Base-by-base conservation (phyloP, 2,888 invertebrate genomes). In the Nysson spinosus region DNA sequence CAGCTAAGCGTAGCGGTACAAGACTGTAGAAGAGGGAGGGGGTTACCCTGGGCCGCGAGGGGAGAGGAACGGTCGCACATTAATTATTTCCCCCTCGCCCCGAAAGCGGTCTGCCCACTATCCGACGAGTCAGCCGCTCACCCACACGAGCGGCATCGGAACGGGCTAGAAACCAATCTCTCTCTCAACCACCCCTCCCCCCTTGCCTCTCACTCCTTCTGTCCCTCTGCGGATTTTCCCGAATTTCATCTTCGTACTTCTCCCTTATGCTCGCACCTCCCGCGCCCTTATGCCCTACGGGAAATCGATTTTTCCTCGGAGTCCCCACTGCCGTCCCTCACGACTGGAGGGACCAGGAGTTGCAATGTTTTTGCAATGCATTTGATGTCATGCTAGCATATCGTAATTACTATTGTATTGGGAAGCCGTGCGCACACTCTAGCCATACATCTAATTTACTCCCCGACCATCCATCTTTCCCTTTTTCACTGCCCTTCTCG, bases 51-150 rank as follows among this genome's bases (percentile, higher is more conserved):
- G 65, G 71, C 56, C 56, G 67, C 43, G 77, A 65, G 63, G 74
- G 66, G 74, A 73, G 77, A 76, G 80, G 81, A 75, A 78, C 77
- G 79, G 83, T 84, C 83, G 83, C 81, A 84, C 84, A 84, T 84
- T 84, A 85, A 84, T 84, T 84, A 83, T 84, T 83, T 84, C 81
- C 82, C 82, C 74, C 82, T 78, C 75, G 65, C 78, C 74, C 77
- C 72, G 69, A 61, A 64, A 43, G 44, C 66, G 47, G 56, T 64
- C 65, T 69, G 55, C 63, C 75, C 63, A 52, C 66, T 57, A 58
- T 72, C 69, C 65, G 69, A 66, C 66, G 69, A 65, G 69, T 68
- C 73, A 75, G 71, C 73, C 78, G 66, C 67, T 76, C 78, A 78
- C 77, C 78, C 77, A 75, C 74, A 73, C 71, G 67, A 69, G 55